Percentiles rank a stretch among this genome's conserved stretches.
Evolutionary conservation across 2,113 vertebrate species (phyloP).

Genomic region (Jaculus jaculus): DNA sequence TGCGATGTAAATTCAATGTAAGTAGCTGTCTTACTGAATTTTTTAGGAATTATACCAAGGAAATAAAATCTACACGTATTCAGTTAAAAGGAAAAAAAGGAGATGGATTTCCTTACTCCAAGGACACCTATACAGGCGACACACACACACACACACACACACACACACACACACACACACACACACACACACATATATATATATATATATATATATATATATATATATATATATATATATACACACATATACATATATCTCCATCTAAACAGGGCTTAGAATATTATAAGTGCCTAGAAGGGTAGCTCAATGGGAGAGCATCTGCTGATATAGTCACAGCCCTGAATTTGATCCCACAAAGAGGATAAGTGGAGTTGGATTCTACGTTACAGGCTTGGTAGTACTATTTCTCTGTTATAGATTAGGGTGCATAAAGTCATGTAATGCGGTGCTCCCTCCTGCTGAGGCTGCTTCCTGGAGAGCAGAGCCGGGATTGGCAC

Average conservation of each 20-base stretch:
- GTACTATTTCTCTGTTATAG: not conserved
- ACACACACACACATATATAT: no score
- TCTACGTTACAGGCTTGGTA: not conserved
- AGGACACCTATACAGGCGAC: not conserved
- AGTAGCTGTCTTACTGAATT: no score
- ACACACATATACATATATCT: no score
- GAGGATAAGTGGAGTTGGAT: not conserved
- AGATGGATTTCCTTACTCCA: not conserved
- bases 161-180: no score
- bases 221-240: no score
- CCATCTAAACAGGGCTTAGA: not conserved
- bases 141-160: no score
- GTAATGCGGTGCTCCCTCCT: not conserved
- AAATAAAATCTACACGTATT: no score
- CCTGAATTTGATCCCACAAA: not conserved
- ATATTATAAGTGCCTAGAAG: not conserved
- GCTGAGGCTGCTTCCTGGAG: not conserved
- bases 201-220: no score
- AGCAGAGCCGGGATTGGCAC: not conserved
- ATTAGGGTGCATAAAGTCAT: not conserved
- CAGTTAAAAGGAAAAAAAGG: not conserved
- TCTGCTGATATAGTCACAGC: not conserved
- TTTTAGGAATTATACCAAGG: no score
- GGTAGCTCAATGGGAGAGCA: not conserved
- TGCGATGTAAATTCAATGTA: no score